Evolutionary conservation across 2,888 invertebrate species (phyloP), one percentile per base, ranked within the genome.

Genomic region (Aspidapion aeneum): DNA sequence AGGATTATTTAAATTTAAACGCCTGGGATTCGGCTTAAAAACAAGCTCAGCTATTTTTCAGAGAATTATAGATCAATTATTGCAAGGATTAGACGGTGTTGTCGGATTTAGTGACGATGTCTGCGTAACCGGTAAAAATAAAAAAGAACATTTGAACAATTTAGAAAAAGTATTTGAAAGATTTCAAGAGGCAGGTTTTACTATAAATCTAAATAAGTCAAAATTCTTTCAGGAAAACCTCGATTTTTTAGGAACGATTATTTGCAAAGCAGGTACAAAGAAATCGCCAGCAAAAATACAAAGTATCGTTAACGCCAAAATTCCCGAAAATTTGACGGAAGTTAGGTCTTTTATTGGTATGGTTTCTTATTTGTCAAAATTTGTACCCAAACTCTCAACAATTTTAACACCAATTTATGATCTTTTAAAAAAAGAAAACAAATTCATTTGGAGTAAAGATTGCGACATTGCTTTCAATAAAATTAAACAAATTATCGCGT

Each of bases 41-140:
- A 70, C 73, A 19, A 77, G 78, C 17, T 73, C 75, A 7, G 72
- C 74, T 2, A 74, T 76, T n/a, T n/a, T n/a, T n/a, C n/a, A n/a
- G n/a, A n/a, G n/a, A n/a, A n/a, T n/a, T n/a, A n/a, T n/a, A n/a
- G n/a, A n/a, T n/a, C n/a, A n/a, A n/a, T n/a, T n/a, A n/a, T n/a
- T n/a, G n/a, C n/a, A n/a, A n/a, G n/a, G 58, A 2, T 50, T 55
- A 20, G 19, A 22, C 1, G 57, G 57, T 7, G 60, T 61, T 5
- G 49, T 57, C 21, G 58, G 19, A 12, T 58, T 62, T 51, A 21
- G 62, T 16, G 62, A 59, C 35, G 62, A 64, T 35, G n/a, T n/a
- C n/a, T n/a, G n/a, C n/a, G n/a, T n/a, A n/a, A n/a, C n/a, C n/a
- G n/a, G n/a, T n/a, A n/a, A n/a, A n/a, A n/a, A n/a, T n/a, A n/a